Percentiles rank a stretch among this genome's conserved stretches.
Conservation (phyloP, 2,797 vertebrate genomes). For the Astyanax mexicanus region DNA sequence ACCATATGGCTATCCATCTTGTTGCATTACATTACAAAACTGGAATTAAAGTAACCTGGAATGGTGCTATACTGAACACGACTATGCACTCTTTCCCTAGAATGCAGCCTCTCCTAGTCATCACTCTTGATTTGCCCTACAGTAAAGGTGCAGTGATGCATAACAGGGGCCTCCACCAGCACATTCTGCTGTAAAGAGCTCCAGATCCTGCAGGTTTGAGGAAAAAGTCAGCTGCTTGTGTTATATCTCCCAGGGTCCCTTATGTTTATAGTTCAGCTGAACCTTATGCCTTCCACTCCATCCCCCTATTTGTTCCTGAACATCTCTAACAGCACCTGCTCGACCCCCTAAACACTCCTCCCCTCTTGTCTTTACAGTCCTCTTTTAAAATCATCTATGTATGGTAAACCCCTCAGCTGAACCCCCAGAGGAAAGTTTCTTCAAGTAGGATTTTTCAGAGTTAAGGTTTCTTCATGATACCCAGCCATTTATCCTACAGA, state of each 20-base stretch:
- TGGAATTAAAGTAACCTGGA: background rate
- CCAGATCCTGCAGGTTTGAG: constrained; percentile 29
- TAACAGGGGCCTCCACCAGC: background rate
- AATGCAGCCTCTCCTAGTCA: background rate
- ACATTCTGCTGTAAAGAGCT: constrained; percentile 29
- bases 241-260: constrained; percentile 39
- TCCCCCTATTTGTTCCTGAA: constrained; percentile 34
- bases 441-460: background rate
- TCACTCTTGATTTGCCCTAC: background rate
- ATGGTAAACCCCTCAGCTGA: constrained; percentile 25
- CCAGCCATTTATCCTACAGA: background rate
- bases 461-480: background rate
- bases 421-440: constrained; percentile 6
- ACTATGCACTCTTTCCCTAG: background rate
- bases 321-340: constrained; percentile 40
- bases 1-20: no score
- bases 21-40: no score
- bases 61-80: background rate
- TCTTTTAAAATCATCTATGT: constrained; percentile 18
- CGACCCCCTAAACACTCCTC: constrained; percentile 5
- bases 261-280: constrained; percentile 44
- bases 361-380: no score
- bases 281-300: constrained; percentile 30
- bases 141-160: constrained; percentile 3
- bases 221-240: constrained; percentile 35